A percentile compares a stretch with the other conserved stretches of the same genome.
phyloP scores from a whole-genome alignment of 2,113 vertebrate species.

The Thamnophis sirtalis region DNA sequence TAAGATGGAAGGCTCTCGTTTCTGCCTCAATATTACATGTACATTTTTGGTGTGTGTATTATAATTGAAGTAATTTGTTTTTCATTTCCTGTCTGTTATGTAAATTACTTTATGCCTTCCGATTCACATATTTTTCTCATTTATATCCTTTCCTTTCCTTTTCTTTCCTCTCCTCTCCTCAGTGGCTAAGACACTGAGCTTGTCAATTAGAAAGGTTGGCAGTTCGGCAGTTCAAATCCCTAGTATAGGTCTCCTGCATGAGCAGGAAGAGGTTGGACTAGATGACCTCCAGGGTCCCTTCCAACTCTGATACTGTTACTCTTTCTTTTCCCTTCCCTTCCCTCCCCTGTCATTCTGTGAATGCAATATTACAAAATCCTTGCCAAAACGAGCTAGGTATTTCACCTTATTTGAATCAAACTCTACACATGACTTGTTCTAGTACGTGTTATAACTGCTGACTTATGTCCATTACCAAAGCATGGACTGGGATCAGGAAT shows the following conservation, averaged over 20 bases:
- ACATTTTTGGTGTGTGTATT: not conserved
- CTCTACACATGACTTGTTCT: not conserved
- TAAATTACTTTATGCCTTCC: constrained; percentile 6
- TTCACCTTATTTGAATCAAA: not conserved
- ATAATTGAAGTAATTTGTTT: constrained; percentile 1
- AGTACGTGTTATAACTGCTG: not conserved
- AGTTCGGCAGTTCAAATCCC: no score
- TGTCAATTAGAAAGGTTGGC: no score
- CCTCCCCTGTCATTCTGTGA: not conserved
- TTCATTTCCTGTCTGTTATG: not conserved
- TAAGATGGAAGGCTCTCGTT: not conserved
- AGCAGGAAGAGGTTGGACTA: no score
- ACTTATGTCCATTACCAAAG: constrained; percentile 41
- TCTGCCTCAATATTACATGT: constrained; percentile 1
- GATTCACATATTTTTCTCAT: not conserved
- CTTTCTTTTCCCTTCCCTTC: no score
- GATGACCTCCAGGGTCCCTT: no score
- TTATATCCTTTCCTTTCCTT: not conserved
- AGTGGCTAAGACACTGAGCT: no score
- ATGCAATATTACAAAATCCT: not conserved
- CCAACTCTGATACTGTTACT: no score
- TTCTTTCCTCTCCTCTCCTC: no score
- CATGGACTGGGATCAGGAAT: constrained; percentile 6
- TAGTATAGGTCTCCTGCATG: no score
- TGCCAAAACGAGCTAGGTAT: not conserved